phyloP scores from a whole-genome alignment of 2,113 vertebrate species.

The Ibidorhyncha struthersii region DNA sequence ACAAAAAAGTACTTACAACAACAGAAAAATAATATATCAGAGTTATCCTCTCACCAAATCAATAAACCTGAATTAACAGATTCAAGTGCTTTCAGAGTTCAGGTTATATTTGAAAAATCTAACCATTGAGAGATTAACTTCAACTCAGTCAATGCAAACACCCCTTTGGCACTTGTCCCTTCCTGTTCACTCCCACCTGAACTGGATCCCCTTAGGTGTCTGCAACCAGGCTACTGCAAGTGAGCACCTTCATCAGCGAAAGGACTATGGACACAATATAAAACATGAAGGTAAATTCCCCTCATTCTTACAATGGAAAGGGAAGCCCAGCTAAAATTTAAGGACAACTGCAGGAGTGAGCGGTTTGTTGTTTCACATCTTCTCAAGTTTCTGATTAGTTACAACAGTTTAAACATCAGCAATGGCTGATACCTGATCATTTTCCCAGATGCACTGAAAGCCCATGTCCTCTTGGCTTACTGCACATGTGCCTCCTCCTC shows the following conservation, averaged over 20 bases:
- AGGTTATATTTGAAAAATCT: not conserved
- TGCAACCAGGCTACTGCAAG: not conserved
- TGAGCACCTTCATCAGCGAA: not conserved
- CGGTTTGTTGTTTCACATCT: rapidly evolving
- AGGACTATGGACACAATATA: not conserved
- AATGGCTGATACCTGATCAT: slow-evolving; percentile 46
- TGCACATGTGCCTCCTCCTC: slow-evolving; percentile 49
- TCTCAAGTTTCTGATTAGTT: not conserved
- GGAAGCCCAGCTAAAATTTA: not conserved
- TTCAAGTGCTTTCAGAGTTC: not conserved
- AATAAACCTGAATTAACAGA: not conserved
- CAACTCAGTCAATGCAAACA: not conserved
- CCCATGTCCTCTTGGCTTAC: slow-evolving; percentile 55
- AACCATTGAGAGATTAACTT: not conserved
- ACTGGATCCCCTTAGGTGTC: not conserved
- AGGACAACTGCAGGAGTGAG: not conserved
- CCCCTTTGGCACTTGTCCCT: not conserved
- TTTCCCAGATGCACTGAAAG: slow-evolving; percentile 25
- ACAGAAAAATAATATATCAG: not conserved
- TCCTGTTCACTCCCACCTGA: not conserved
- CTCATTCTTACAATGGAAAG: not conserved
- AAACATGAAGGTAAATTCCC: not conserved
- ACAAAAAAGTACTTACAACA: not conserved
- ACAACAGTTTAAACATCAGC: not conserved
- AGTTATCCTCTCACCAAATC: not conserved